Base-by-base conservation (phyloP, 2,113 vertebrate species). In the Tapirus terrestris region DNA sequence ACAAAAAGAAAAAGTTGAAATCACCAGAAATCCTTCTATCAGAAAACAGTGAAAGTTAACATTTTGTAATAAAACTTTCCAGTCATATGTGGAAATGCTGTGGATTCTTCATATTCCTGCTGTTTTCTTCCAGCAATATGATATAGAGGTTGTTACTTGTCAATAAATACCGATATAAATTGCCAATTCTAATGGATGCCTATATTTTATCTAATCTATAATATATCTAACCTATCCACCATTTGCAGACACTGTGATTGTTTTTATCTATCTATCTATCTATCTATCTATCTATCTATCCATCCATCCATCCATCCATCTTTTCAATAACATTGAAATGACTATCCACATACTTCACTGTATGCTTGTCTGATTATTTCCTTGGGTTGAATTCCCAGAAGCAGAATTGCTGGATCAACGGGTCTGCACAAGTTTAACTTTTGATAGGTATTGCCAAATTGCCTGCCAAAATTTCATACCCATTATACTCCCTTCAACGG, bases 321-420 rank as follows among this genome's bases (percentile, higher is more conserved):
- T 72, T 43, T 95, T 85, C 21, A 89, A 33, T 67, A 94, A 51
- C 25, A 73, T 11, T 77, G 13, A 36, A 86, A 36, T 43, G 10
- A 56, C 58, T 75, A 61, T 84, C 25, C 39, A 77, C 1, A 12
- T 83, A 56, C 11, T 56, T 82, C 11, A 87, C 70, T 65, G 3
- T 51, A 31, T 81, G 43, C 53, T 90, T 56, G 73, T 58, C 61
- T 87, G 36, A 82, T 95, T 39, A 61, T 84, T 96, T 94, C 48
- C 58, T 75, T 84, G 91, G 56, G 60, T 85, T 96, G 45, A 94
- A 65, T 94, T 95, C 60, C n/a, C 84, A 77, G 93, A 95, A 97
- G 65, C 23, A 92, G 85, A 86, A 68, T 86, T 72, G n/a, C 68
- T 90, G 68, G 79, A 91, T 91, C 67, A 89, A 96, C 0, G n/a